phyloP scores from a whole-genome alignment of 2,113 vertebrate genomes.

The Arenaria interpres region DNA sequence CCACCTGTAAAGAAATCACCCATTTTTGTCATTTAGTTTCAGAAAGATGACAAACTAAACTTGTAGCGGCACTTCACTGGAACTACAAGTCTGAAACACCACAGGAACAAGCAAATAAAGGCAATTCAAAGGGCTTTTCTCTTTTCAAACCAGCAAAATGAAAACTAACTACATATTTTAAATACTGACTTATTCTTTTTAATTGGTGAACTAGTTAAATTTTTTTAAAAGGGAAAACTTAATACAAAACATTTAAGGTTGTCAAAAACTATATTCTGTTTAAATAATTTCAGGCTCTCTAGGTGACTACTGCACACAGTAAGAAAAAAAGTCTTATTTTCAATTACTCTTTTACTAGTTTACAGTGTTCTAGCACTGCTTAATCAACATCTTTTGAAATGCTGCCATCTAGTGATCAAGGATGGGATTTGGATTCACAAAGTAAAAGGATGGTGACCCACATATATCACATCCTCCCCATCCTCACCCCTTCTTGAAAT shows the following conservation, averaged over 20 bases:
- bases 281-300: neutral
- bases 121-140: neutral
- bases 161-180: neutral
- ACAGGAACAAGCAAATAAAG: neutral
- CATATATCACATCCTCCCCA: rapidly evolving
- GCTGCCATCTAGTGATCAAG: slow-evolving; percentile 34
- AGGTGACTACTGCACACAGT: neutral
- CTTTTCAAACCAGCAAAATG: neutral
- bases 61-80: neutral
- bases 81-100: neutral
- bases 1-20: slow-evolving; percentile 81
- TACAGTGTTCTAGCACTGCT: neutral
- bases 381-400: neutral
- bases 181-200: neutral
- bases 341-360: neutral
- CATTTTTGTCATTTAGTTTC: neutral
- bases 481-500: neutral
- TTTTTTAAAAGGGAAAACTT: neutral
- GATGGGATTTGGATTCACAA: neutral
- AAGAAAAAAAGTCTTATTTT: neutral
- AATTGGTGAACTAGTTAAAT: neutral
- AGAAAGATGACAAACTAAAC: neutral
- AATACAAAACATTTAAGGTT: neutral
- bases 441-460: neutral
- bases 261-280: neutral